phyloP scores from a whole-genome alignment of 2,888 invertebrate genomes.

The Eupelmus urozonus region DNA sequence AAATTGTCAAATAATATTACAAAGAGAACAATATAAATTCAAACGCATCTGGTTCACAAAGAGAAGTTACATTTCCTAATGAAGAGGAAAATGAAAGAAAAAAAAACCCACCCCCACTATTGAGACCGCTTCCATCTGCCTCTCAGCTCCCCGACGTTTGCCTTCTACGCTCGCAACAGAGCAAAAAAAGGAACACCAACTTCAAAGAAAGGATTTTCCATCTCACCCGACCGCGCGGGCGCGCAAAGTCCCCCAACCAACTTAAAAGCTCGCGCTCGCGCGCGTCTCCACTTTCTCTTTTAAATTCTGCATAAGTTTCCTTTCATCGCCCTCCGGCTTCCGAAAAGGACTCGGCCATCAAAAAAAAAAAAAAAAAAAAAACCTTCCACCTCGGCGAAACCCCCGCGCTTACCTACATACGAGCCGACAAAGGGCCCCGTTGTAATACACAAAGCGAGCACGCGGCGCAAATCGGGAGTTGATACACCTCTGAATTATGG shows the following conservation, averaged over 20 bases:
- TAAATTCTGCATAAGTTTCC: not conserved
- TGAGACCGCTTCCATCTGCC: not conserved
- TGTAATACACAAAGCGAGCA: not conserved
- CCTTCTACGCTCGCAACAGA: no score
- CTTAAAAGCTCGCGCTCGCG: not conserved
- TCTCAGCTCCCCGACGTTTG: not conserved
- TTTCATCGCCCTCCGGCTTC: not conserved
- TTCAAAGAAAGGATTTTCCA: not conserved
- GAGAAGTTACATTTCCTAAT: not conserved
- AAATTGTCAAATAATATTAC: no score
- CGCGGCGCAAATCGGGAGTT: slow-evolving; percentile 57
- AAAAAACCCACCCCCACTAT: not conserved
- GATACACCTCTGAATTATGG: slow-evolving; percentile 66
- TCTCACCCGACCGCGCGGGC: not conserved
- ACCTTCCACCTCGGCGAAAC: slow-evolving; percentile 38
- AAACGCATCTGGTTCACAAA: no score
- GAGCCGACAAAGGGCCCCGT: not conserved
- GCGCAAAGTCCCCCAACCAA: not conserved
- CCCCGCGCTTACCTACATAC: not conserved
- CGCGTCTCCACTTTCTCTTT: not conserved
- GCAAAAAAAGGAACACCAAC: not conserved
- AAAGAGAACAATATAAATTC: no score
- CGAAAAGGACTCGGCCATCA: no score
- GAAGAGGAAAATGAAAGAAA: not conserved
- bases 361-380: slow-evolving; percentile 1